phyloP scores from a whole-genome alignment of 2,797 vertebrate species.

The Sarcophilus harrisii region DNA sequence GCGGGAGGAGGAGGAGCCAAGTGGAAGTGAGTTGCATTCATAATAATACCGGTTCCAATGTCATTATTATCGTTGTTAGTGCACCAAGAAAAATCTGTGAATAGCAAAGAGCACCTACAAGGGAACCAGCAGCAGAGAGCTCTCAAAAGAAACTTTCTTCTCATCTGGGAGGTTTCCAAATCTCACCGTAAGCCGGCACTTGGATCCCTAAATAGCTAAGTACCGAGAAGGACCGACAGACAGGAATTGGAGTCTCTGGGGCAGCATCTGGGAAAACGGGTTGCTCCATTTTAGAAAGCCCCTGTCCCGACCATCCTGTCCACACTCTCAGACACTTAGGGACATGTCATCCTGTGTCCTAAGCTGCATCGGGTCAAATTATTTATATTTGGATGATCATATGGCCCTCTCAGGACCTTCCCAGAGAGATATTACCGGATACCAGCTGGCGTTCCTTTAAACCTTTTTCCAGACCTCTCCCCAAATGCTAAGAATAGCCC shows the following conservation, averaged over 20 bases:
- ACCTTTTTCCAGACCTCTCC: constrained; percentile 36
- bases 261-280: neutral
- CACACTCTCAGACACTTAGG: constrained; percentile 39
- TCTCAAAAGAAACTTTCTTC: neutral
- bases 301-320: neutral
- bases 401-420: constrained; percentile 67
- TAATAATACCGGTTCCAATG: neutral
- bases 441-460: constrained; percentile 59
- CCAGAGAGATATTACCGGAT: constrained; percentile 39
- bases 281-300: neutral
- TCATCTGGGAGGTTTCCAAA: neutral
- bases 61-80: neutral
- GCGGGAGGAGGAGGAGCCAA: no score
- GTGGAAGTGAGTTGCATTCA: neutral
- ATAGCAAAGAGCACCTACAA: neutral
- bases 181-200: neutral
- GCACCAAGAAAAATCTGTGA: neutral
- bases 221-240: neutral
- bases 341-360: constrained; percentile 44
- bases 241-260: neutral
- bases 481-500: constrained; percentile 56
- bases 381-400: constrained; percentile 75
- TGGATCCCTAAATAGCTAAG: neutral
- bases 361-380: constrained; percentile 37
- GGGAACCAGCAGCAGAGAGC: neutral